Percentiles rank a stretch among this genome's conserved stretches.
Evolutionary conservation across 1,140 invertebrate species (phyloP).

Genomic region (Drosophila nigromelanica): DNA sequence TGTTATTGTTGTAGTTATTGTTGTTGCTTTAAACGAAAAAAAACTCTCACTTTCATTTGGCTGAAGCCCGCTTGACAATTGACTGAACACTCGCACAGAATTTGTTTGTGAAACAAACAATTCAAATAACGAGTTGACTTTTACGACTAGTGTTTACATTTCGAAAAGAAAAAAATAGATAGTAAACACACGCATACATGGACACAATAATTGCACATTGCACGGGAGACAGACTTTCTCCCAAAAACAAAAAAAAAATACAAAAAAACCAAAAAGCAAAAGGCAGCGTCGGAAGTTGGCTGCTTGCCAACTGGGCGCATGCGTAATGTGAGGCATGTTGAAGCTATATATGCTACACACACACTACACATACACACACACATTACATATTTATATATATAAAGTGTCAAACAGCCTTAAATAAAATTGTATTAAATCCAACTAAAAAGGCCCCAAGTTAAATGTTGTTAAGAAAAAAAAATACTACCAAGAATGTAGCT

Average conservation of each 20-base stretch:
- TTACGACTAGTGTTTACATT: conserved; percentile 57
- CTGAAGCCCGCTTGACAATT: conserved; percentile 55
- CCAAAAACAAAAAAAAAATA: conserved; percentile 53
- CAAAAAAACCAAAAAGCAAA: conserved; percentile 5
- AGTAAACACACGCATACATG: conserved; percentile 27
- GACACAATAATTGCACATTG: conserved; percentile 70
- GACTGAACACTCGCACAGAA: conserved; percentile 68
- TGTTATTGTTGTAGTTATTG: conserved; percentile 22
- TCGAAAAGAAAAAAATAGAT: conserved; percentile 27
- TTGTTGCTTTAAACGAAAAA: conserved; percentile 29
- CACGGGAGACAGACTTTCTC: conserved; percentile 68
- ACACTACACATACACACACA: neutral
- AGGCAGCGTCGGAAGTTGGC: conserved; percentile 66
- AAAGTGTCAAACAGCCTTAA: neutral
- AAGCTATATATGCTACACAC: conserved; percentile 1
- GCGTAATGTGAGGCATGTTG: conserved; percentile 54
- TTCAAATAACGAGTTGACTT: conserved; percentile 57
- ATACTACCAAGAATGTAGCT: conserved; percentile 8
- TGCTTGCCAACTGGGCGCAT: conserved; percentile 56
- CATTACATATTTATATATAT: neutral
- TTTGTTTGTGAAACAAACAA: conserved; percentile 78
- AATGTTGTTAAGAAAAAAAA: neutral
- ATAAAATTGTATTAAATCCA: neutral
- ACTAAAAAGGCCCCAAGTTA: neutral
- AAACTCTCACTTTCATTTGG: conserved; percentile 78